Conservation (phyloP, 1,140 invertebrate genomes). For the Drosophila melanica region DNA sequence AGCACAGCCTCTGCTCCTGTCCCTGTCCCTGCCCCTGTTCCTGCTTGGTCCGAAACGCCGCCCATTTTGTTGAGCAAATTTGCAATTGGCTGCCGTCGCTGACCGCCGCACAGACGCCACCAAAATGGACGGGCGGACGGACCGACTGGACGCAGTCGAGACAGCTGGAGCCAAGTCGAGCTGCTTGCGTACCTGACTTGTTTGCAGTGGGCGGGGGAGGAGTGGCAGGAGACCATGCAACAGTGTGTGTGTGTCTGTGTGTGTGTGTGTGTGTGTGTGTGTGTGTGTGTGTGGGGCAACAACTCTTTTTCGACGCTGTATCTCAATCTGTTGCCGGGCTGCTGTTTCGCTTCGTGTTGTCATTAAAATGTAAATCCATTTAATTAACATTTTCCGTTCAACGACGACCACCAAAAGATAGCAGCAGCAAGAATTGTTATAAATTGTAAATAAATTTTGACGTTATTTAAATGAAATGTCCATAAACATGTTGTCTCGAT, state of each 20-base stretch:
- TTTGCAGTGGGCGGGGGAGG: neutral
- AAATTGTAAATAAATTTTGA: conserved; percentile 78
- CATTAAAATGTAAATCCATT: conserved; percentile 82
- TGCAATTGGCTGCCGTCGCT: conserved; percentile 66
- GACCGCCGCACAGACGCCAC: conserved; percentile 31
- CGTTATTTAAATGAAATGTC: conserved; percentile 50
- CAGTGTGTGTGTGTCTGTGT: neutral
- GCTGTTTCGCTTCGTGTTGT: conserved; percentile 68
- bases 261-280: conserved; percentile 3
- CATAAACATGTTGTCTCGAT: conserved; percentile 34
- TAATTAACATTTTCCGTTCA: conserved; percentile 74
- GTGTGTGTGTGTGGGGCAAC: conserved; percentile 22
- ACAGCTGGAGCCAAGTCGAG: conserved; percentile 16
- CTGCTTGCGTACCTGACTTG: neutral
- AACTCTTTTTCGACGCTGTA: conserved; percentile 48
- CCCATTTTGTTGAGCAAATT: conserved; percentile 79
- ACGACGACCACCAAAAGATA: conserved; percentile 68
- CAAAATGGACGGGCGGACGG: conserved; percentile 5
- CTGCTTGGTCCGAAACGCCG: conserved; percentile 52
- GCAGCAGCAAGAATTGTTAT: conserved; percentile 63
- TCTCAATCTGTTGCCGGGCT: conserved; percentile 62
- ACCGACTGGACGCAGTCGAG: conserved; percentile 8
- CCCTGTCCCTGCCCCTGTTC: too few species aligned
- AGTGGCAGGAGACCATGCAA: too few species aligned
- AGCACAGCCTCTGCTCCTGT: too few species aligned